phyloP scores from a whole-genome alignment of 2,113 vertebrate genomes.

The Carollia perspicillata region DNA sequence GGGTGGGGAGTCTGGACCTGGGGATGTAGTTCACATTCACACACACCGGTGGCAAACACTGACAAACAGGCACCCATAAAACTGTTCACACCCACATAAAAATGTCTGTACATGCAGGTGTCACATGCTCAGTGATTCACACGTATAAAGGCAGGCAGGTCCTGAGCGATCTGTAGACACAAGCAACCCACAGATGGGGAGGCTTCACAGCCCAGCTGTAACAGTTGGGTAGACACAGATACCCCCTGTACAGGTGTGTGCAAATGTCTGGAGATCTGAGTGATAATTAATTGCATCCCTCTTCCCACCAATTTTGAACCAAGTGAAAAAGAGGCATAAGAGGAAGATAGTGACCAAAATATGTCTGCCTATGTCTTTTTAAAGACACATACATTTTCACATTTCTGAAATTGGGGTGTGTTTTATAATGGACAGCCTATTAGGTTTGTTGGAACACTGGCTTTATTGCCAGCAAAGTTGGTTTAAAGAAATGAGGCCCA shows the following conservation, averaged over 20 bases:
- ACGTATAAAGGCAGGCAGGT: not conserved
- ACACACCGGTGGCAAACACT: not conserved
- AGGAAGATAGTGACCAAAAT: not conserved
- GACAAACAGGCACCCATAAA: not conserved
- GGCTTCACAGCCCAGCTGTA: not conserved
- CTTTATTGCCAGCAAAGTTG: not conserved
- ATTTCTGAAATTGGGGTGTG: constrained; percentile 5
- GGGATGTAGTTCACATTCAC: not conserved
- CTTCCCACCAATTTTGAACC: constrained; percentile 32
- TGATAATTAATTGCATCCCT: constrained; percentile 14
- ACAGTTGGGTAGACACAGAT: not conserved
- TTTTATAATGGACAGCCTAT: not conserved
- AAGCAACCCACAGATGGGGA: not conserved
- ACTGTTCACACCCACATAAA: not conserved
- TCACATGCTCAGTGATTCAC: not conserved
- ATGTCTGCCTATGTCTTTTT: not conserved
- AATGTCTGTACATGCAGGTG: accelerated
- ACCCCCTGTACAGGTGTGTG: not conserved
- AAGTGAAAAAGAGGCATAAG: constrained; percentile 20
- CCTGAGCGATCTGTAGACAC: not conserved
- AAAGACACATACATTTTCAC: not conserved
- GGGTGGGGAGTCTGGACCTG: not conserved
- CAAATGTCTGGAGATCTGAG: not conserved
- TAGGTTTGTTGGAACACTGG: not conserved
- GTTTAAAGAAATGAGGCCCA: not conserved